Base-by-base conservation (phyloP, 2,113 vertebrate genomes). In the Neomonachus schauinslandi region DNA sequence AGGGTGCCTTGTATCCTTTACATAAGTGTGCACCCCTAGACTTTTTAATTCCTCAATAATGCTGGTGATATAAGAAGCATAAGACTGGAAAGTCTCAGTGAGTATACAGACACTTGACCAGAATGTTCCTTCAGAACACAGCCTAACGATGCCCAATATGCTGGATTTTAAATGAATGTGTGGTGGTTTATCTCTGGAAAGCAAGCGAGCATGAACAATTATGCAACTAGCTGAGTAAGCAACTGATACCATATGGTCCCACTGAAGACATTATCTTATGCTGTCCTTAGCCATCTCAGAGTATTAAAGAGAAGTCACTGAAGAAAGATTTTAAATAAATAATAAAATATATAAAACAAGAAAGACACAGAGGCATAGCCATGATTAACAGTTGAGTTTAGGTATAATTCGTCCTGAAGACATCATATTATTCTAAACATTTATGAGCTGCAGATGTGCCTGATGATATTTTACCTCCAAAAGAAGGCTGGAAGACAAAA, bases 371-470 rank as follows among this genome's bases (percentile, higher is more conserved):
- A 22, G 89, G 74, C 69, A 2, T 4, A 51, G 19, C 22, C 21
- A 22, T 63, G 63, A 85, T 76, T 13, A 59, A 7, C 16, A 69
- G 69, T 5, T 79, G 33, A 42, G 1, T 42, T 87, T 91, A 39
- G 83, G 59, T 96, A 46, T 9, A 65, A 3, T 24, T 97, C 96
- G 96, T 8, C 24, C 4, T 57, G 49, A 83, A 86, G 71, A 91
- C 13, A n/a, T 77, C 79, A 92, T 86, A 15, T 94, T 93, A 36
- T 53, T 22, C 28, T 77, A 36, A 26, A 42, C 67, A 1, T 74
- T 82, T 96, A 39, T 8, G 91, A 96, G 79, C 1, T 97, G 46
- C 36, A 97, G 28, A 76, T 77, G 53, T 22, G 91, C 24, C 74
- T 81, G 83, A 55, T 55, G 87, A 79, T 80, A 65, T 95, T 96